Evolutionary conservation across 2,797 vertebrate species (phyloP).

Genomic region (Microctenopoma lineatum): DNA sequence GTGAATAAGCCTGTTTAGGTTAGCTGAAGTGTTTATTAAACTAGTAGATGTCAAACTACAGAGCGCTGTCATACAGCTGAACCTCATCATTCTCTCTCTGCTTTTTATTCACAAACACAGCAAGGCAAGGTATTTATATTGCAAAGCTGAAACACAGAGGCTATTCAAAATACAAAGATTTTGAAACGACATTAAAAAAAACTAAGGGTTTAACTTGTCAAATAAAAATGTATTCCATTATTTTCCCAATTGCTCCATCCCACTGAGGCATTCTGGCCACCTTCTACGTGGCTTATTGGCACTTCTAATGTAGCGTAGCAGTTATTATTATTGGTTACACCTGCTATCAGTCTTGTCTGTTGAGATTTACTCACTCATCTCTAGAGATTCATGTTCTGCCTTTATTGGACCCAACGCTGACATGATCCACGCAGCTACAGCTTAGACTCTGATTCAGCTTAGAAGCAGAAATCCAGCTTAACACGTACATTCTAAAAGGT

Average conservation of each 20-base stretch:
- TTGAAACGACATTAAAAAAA: not conserved
- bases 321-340: slow-evolving; percentile 33
- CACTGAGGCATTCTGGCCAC: slow-evolving; percentile 31
- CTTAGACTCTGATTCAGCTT: too few species aligned
- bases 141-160: not conserved
- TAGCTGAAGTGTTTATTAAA: slow-evolving; percentile 45
- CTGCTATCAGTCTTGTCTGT: slow-evolving; percentile 13
- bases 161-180: not conserved
- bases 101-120: slow-evolving; percentile 24
- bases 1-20: slow-evolving; percentile 35
- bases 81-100: not conserved
- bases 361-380: slow-evolving; percentile 3
- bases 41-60: slow-evolving; percentile 24
- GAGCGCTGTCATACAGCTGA: slow-evolving; percentile 34
- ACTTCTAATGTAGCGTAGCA: slow-evolving; percentile 25
- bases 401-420: too few species aligned
- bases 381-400: too few species aligned
- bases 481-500: too few species aligned
- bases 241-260: slow-evolving; percentile 21
- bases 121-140: slow-evolving; percentile 10
- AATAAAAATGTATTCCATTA: slow-evolving; percentile 40
- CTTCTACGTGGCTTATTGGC: slow-evolving; percentile 14
- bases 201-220: slow-evolving; percentile 13
- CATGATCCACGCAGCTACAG: too few species aligned
- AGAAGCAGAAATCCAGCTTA: too few species aligned